Percentiles rank a stretch among this genome's conserved stretches.
These are phyloP conservation scores for Cataglyphis livida DNA, from an alignment of 2,888 invertebrate genomes.

Conservation along the genomic window DNA sequence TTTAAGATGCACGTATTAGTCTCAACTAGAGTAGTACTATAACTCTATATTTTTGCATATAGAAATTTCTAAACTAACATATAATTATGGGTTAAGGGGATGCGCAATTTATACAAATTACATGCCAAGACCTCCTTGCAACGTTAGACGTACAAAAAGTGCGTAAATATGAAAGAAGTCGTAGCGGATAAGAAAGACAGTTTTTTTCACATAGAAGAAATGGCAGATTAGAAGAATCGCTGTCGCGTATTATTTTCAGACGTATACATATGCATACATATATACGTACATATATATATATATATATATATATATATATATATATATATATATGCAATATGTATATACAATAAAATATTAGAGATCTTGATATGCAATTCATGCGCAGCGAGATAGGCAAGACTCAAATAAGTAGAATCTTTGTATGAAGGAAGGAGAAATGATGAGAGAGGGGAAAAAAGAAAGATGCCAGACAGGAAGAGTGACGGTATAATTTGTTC, in stretches of 20 bases:
- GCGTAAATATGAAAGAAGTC: constrained; percentile 32
- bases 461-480: constrained; percentile 42
- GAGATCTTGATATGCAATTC: constrained; percentile 67
- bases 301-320: not conserved
- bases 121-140: constrained; percentile 50
- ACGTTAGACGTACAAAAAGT: constrained; percentile 39
- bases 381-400: constrained; percentile 57
- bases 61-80: constrained; percentile 17
- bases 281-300: not conserved
- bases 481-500: constrained; percentile 37
- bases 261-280: constrained; percentile 24
- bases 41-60: not conserved
- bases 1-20: not conserved
- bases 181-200: constrained; percentile 19
- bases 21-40: constrained; percentile 9
- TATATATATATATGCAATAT: not conserved
- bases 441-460: constrained; percentile 30
- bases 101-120: constrained; percentile 39
- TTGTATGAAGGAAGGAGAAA: constrained; percentile 46
- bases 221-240: constrained; percentile 27
- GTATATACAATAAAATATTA: constrained; percentile 31
- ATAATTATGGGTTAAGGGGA: constrained; percentile 40
- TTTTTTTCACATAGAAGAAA: constrained; percentile 31
- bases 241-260: constrained; percentile 38
- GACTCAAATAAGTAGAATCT: constrained; percentile 22